Evolutionary conservation across 2,113 vertebrate species (phyloP).

Genomic region (Rhineura floridana): DNA sequence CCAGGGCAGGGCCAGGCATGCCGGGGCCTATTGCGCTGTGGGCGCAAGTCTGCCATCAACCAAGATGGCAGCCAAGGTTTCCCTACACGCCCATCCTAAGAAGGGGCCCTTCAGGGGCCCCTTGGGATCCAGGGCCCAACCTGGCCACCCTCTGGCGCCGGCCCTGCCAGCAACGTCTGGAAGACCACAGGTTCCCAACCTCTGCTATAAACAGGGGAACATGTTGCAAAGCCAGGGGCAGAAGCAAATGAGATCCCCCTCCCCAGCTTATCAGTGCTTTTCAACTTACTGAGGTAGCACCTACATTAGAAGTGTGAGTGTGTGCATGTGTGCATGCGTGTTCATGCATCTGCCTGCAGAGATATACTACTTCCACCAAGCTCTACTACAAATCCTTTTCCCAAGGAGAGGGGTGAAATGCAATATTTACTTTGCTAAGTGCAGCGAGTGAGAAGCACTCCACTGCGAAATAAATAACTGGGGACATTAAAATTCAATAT

Average conservation of each 20-base stretch:
- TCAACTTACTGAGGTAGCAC: neutral
- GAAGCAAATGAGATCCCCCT: neutral
- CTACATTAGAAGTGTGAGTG: neutral
- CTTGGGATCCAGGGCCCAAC: too few species aligned
- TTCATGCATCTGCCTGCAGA: too few species aligned
- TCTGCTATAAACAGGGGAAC: neutral
- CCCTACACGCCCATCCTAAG: too few species aligned
- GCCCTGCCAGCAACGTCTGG: too few species aligned
- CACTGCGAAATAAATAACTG: conserved; percentile 51
- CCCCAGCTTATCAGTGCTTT: too few species aligned
- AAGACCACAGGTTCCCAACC: neutral
- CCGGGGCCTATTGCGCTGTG: too few species aligned
- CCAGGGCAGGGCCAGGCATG: too few species aligned
- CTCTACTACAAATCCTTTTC: conserved; percentile 26
- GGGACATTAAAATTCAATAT: conserved; percentile 43
- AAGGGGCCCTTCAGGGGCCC: too few species aligned
- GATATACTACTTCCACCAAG: conserved; percentile 31
- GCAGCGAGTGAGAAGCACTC: conserved; percentile 21
- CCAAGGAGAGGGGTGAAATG: conserved; percentile 44
- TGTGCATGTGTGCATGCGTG: neutral
- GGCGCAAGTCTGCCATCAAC: too few species aligned
- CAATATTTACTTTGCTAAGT: conserved; percentile 38
- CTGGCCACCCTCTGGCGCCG: too few species aligned
- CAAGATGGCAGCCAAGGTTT: too few species aligned
- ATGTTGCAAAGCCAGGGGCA: neutral